These are phyloP conservation scores for Macrotis lagotis DNA, from an alignment of 2,113 vertebrate genomes.

Conservation along the genomic window DNA sequence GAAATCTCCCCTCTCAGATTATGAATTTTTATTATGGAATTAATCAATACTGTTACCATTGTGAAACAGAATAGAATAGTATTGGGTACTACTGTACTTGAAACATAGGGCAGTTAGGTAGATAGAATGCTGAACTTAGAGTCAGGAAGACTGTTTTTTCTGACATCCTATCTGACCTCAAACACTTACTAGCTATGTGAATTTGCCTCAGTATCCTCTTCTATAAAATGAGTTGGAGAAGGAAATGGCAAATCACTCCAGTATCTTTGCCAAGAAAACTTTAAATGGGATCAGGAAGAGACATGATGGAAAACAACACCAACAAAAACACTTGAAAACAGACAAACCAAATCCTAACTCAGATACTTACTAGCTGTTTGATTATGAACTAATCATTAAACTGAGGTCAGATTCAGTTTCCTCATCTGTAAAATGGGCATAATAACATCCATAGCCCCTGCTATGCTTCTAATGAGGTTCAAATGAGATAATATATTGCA, in stretches of 20 bases:
- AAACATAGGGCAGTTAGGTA: not conserved
- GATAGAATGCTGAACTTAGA: too few relatives aligned
- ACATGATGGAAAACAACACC: too few relatives aligned
- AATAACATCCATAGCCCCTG: not conserved
- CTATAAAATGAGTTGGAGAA: too few relatives aligned
- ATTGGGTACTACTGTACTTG: not conserved
- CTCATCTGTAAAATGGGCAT: not conserved
- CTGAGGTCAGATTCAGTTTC: not conserved
- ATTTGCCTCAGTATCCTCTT: too few relatives aligned
- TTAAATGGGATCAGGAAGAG: too few relatives aligned
- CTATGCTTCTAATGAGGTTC: not conserved
- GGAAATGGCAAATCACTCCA: too few relatives aligned
- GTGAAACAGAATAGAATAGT: not conserved
- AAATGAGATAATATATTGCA: not conserved
- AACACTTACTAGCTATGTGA: too few relatives aligned
- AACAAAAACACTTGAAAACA: not conserved
- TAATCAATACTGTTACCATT: too few relatives aligned
- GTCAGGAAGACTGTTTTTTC: too few relatives aligned
- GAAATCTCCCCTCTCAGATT: not conserved
- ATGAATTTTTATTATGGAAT: too few relatives aligned
- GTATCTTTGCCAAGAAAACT: too few relatives aligned
- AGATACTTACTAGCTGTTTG: not conserved
- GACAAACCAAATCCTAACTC: not conserved
- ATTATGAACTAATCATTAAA: not conserved
- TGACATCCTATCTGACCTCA: too few relatives aligned